A percentile compares a stretch with the other conserved stretches of the same genome.
Evolutionary conservation across 2,888 invertebrate species (phyloP).

Genomic region (Agrochola lychnidis): DNA sequence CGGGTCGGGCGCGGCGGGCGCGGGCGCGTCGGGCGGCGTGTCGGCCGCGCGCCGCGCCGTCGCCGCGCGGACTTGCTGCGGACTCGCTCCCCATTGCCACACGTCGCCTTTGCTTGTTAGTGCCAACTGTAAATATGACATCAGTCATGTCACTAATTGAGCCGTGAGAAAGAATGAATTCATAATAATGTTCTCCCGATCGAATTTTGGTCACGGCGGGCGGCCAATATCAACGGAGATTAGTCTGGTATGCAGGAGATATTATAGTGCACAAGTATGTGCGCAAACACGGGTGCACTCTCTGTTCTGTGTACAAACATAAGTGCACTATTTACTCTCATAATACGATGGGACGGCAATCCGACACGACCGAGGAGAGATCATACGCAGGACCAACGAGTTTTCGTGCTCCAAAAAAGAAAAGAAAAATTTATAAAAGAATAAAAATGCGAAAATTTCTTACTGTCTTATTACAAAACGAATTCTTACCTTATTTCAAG

Average conservation of each 20-base stretch:
- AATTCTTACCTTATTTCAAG: no score
- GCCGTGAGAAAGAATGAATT: background rate
- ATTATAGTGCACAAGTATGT: background rate
- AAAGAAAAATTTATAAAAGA: background rate
- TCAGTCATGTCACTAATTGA: background rate
- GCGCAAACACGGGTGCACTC: background rate
- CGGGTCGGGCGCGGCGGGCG: constrained; percentile 34
- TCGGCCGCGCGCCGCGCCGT: constrained; percentile 84
- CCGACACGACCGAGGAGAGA: background rate
- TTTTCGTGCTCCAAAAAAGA: background rate
- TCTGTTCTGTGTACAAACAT: background rate
- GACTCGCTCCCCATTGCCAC: constrained; percentile 92
- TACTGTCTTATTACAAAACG: background rate
- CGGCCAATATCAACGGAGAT: no score
- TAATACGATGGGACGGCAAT: background rate
- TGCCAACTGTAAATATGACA: constrained; percentile 72
- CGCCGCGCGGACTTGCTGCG: constrained; percentile 91
- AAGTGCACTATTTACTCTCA: background rate
- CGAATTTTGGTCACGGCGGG: background rate
- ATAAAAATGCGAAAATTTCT: background rate
- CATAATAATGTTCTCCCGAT: background rate
- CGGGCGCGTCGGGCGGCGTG: constrained; percentile 47
- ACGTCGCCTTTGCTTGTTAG: constrained; percentile 84
- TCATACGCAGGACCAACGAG: background rate
- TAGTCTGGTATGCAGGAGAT: no score